These are phyloP conservation scores for Cassiopea xamachana DNA, from an alignment of 30 jellyfish, hydroid and myxozoan genomes.

Conservation along the genomic window DNA sequence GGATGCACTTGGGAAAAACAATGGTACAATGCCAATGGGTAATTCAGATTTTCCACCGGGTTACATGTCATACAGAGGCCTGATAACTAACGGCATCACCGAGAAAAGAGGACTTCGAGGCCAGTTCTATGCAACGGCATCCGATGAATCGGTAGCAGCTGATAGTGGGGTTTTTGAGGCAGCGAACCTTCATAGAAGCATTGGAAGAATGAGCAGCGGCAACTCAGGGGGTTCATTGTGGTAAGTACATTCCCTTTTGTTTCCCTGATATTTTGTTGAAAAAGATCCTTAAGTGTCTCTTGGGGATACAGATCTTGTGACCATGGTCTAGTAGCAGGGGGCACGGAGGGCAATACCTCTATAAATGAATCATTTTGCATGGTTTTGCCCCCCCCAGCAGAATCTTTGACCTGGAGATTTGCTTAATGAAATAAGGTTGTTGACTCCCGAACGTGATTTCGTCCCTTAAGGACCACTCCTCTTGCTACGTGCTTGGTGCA, in stretches of 20 bases:
- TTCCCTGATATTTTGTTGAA: not conserved
- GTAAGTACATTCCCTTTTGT: constrained; percentile 8
- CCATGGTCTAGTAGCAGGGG: no score
- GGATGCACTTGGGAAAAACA: constrained; percentile 59
- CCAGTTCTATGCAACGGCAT: constrained; percentile 85
- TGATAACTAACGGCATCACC: constrained; percentile 35
- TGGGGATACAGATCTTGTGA: no score
- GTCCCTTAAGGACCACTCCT: no score
- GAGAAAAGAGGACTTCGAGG: constrained; percentile 66
- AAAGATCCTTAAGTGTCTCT: no score
- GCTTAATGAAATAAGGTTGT: no score
- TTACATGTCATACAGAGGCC: constrained; percentile 76
- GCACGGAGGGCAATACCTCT: no score
- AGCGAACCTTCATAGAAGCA: constrained; percentile 52
- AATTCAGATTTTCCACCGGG: constrained; percentile 13
- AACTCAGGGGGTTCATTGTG: constrained; percentile 62
- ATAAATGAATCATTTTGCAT: no score
- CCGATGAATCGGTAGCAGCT: constrained; percentile 99
- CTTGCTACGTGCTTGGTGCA: no score
- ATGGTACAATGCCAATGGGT: not conserved
- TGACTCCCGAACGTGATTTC: no score
- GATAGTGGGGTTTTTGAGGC: constrained; percentile 99
- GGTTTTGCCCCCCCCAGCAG: no score
- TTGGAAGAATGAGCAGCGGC: constrained; percentile 63
- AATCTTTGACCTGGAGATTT: no score